Percentiles rank a stretch among this genome's conserved stretches.
Evolutionary conservation across 2,113 vertebrate genomes (phyloP).

Genomic region (Sinocyclocheilus grahami): DNA sequence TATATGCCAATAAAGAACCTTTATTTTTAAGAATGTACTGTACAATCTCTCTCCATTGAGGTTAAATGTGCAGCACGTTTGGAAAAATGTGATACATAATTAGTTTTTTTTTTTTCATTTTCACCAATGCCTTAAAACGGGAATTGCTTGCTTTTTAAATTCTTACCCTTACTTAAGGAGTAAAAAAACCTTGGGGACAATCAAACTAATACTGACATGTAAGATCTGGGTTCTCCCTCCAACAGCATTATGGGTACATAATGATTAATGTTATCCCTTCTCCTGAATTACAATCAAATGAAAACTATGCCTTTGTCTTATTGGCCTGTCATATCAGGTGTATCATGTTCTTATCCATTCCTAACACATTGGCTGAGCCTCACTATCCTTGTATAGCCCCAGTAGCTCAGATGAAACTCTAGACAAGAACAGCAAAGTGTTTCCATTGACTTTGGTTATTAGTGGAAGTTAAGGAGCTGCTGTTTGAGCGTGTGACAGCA

Average conservation of each 20-base stretch:
- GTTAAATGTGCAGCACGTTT: background rate
- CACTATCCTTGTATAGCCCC: background rate
- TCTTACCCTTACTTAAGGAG: background rate
- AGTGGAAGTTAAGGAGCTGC: constrained; percentile 38
- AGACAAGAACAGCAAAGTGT: constrained; percentile 39
- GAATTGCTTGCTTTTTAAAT: background rate
- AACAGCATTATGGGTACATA: background rate
- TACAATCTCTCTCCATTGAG: background rate
- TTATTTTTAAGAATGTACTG: background rate
- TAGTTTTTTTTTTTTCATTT: background rate
- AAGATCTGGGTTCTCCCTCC: background rate
- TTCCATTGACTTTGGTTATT: constrained; percentile 45
- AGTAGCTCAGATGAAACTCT: constrained; percentile 1
- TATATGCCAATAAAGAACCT: background rate
- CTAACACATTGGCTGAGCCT: background rate
- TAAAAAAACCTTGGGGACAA: background rate
- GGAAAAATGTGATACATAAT: background rate
- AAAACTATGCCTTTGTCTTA: constrained; percentile 34
- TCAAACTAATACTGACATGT: constrained; percentile 14
- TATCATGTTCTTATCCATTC: constrained; percentile 21
- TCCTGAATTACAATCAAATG: constrained; percentile 29
- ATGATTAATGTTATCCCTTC: constrained; percentile 25
- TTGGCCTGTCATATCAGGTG: constrained; percentile 30
- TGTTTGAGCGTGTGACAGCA: constrained; percentile 39
- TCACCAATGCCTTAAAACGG: background rate